Conservation (phyloP, 2,113 vertebrate genomes). For the human region DNA sequence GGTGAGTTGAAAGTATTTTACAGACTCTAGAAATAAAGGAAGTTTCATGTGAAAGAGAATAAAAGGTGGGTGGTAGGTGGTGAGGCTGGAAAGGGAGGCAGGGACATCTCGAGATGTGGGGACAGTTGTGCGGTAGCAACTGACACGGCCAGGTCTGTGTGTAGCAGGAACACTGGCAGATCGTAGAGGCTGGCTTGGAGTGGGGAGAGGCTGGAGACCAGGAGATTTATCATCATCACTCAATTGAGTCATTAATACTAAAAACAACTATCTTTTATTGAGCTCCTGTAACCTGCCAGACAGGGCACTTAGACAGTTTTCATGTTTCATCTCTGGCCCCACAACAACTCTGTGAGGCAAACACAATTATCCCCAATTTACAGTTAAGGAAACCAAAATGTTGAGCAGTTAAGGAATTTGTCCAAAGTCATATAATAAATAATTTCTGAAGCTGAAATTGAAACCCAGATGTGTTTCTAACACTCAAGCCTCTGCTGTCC, state of each 20-base stretch:
- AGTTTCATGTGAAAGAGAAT: neutral
- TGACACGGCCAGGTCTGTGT: neutral
- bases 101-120: neutral
- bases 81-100: neutral
- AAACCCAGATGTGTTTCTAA: neutral
- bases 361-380: neutral
- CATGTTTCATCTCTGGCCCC: neutral
- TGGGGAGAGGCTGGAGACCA: neutral
- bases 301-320: neutral
- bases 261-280: neutral
- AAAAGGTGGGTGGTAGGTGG: neutral
- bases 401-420: neutral
- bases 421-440: neutral
- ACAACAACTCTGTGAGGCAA: neutral
- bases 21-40: neutral
- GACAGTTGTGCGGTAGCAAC: neutral
- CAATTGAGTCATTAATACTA: neutral
- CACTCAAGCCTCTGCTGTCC: neutral
- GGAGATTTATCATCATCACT: neutral
- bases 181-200: neutral
- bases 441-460: neutral
- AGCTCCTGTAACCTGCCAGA: neutral
- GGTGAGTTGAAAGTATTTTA: neutral
- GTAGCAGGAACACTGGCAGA: neutral
- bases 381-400: neutral